Evolutionary conservation across 1,140 invertebrate species (phyloP), one percentile per base, ranked within the genome.

Genomic region (Xylocopa sonorina): DNA sequence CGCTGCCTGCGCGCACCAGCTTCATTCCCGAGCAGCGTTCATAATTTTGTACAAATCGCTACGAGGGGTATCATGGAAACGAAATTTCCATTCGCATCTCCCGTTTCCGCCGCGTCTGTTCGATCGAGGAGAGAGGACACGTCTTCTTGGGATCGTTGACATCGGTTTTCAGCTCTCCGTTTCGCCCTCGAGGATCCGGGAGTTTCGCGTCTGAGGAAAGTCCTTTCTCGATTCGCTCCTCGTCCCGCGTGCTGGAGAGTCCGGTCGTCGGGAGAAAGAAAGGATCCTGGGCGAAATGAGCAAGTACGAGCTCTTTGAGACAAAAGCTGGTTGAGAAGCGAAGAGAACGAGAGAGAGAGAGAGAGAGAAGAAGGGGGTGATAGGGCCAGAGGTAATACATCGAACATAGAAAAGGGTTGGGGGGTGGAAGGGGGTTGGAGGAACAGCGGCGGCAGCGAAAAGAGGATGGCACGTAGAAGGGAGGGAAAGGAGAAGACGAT

Each of bases 271-370:
- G 79, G 83, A 81, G 73, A 80, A 87, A 85, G 82, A 82, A 86
- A 83, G 85, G 84, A 85, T 87, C 69, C 85, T 81, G 82, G 78
- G 58, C 84, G 77, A 92, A 91, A 92, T 92, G 91, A 92, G 88
- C 91, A 88, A 91, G 86, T 77, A 87, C 81, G 87, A 88, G 83
- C 89, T 89, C 89, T 91, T 91, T 91, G 90, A 92, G 89, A 91
- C 89, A 88, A 88, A 89, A 90, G 89, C 84, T 79, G 80, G 73
- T 78, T 29, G 51, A 48, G 58, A 46, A 68, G 38, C 51, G 16
- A 16, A 51, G 50, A 57, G 60, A 16, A 57, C 18, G 27, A 32
- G 51, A 69, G 46, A 41, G 2, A 18, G 16, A 10, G 41, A 18
- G 24, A 10, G 62, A 10, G 27, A 7, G 9, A 50, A n/a, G 24